These are phyloP conservation scores for Trichopria drosophilae DNA, from an alignment of 2,888 invertebrate species.

Conservation along the genomic window DNA sequence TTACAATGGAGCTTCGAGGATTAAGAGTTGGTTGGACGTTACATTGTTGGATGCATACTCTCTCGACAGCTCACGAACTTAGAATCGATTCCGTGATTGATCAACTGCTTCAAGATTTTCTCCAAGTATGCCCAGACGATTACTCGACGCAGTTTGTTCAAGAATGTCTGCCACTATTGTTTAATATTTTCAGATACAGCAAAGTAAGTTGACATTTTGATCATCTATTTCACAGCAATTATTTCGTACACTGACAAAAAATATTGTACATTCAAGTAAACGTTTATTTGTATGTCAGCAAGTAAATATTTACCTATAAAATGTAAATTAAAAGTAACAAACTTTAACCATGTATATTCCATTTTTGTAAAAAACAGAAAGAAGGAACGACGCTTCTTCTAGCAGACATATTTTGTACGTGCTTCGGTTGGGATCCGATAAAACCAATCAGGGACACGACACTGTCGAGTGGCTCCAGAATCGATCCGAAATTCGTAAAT, in stretches of 20 bases:
- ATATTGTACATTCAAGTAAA: too few species aligned
- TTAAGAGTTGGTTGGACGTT: slow-evolving; percentile 89
- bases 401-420: slow-evolving; percentile 87
- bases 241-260: too few species aligned
- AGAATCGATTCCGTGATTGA: slow-evolving; percentile 83
- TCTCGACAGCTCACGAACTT: slow-evolving; percentile 84
- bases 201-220: slow-evolving; percentile 64
- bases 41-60: slow-evolving; percentile 89
- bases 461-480: slow-evolving; percentile 72
- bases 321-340: too few species aligned
- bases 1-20: slow-evolving; percentile 83
- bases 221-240: too few species aligned
- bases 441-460: slow-evolving; percentile 73
- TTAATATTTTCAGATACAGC: slow-evolving; percentile 87
- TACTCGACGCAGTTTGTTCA: slow-evolving; percentile 87
- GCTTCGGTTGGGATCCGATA: slow-evolving; percentile 85
- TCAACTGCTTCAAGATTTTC: slow-evolving; percentile 84
- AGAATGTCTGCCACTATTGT: slow-evolving; percentile 84
- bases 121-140: slow-evolving; percentile 88
- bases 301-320: too few species aligned
- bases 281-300: too few species aligned
- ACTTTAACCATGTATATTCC: too few species aligned
- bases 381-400: slow-evolving; percentile 84
- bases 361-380: slow-evolving; percentile 63
- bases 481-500: slow-evolving; percentile 92